A percentile compares a stretch with the other conserved stretches of the same genome.
Conservation (phyloP, 2,113 vertebrate genomes). For the Kobus ellipsiprymnus region DNA sequence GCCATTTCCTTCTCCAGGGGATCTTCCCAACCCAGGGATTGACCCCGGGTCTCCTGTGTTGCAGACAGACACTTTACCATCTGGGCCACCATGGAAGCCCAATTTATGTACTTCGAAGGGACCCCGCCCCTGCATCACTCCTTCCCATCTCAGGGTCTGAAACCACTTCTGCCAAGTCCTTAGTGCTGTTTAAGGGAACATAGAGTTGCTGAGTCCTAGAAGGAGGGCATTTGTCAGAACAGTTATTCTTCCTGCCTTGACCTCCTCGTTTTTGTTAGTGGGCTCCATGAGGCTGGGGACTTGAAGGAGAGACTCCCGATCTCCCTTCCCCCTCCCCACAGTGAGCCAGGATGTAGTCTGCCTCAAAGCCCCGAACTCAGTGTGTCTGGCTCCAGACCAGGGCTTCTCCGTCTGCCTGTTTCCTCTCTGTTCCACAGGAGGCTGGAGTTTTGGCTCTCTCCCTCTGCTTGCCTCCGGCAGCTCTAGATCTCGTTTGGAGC, state of each 20-base stretch:
- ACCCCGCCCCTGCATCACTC: neutral
- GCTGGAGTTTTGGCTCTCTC: neutral
- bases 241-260: neutral
- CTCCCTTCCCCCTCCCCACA: neutral
- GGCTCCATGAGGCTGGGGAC: neutral
- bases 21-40: neutral
- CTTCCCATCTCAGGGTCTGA: neutral
- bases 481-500: neutral
- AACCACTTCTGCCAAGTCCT: neutral
- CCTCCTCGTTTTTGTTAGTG: neutral
- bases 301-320: neutral
- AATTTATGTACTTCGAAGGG: neutral
- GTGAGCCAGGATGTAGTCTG: neutral
- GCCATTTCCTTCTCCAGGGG: neutral
- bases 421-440: neutral
- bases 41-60: fast-evolving
- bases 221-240: neutral
- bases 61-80: neutral
- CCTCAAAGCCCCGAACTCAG: neutral
- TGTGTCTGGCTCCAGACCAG: neutral
- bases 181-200: neutral
- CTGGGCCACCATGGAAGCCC: neutral
- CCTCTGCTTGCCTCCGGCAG: neutral
- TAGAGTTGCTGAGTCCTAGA: neutral
- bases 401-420: neutral